A percentile compares a stretch with the other conserved stretches of the same genome.
Evolutionary conservation across 2,888 invertebrate genomes (phyloP).

Genomic region (Habrosyne pyritoides): DNA sequence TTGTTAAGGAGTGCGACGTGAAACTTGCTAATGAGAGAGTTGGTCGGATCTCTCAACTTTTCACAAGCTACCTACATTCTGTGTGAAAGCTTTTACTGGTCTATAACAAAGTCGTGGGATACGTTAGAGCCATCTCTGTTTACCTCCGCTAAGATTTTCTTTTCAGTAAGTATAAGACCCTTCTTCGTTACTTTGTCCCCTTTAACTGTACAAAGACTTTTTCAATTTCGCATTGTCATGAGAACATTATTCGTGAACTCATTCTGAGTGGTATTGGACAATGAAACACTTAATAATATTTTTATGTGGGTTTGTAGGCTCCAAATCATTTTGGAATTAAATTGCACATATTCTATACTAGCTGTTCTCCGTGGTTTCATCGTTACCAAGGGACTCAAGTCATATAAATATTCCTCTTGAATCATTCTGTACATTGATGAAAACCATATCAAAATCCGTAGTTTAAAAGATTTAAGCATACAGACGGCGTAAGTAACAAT

Average conservation of each 20-base stretch:
- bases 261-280: too few species aligned
- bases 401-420: too few species aligned
- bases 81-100: constrained; percentile 5
- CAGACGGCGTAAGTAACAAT: too few species aligned
- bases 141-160: background rate
- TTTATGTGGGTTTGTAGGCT: too few species aligned
- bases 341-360: too few species aligned
- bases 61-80: constrained; percentile 3
- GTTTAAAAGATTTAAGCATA: too few species aligned
- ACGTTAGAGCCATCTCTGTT: constrained; percentile 5
- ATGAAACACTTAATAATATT: too few species aligned
- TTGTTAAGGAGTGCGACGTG: constrained; percentile 9
- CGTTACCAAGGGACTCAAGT: too few species aligned
- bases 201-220: constrained; percentile 16
- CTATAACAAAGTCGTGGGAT: background rate
- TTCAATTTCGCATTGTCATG: background rate
- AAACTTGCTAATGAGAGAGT: constrained; percentile 19
- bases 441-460: too few species aligned
- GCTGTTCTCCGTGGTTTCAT: too few species aligned
- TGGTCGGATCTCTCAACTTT: constrained; percentile 8
- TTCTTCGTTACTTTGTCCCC: constrained; percentile 3
- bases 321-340: too few species aligned
- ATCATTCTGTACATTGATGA: too few species aligned
- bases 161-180: background rate
- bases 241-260: background rate